Evolutionary conservation across 2,797 vertebrate genomes (phyloP).

Genomic region (Neomorphus geoffroyi): DNA sequence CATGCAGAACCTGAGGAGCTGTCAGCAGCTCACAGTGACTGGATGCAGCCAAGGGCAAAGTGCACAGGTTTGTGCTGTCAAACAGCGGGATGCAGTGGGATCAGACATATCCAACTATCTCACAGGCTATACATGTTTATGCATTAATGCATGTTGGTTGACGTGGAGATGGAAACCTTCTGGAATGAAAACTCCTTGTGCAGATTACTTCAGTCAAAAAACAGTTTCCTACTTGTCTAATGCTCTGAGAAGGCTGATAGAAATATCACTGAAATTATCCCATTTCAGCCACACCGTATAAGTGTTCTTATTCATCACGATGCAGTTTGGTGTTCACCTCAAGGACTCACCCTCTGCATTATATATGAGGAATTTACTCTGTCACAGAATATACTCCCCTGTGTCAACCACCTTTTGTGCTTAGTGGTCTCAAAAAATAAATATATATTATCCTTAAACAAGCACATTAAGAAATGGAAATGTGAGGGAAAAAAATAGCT

Average conservation of each 20-base stretch:
- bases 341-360: neutral
- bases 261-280: neutral
- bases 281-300: neutral
- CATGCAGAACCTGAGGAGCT: fast-evolving
- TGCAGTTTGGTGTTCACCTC: neutral
- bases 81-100: neutral
- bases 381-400: neutral
- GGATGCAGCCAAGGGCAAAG: neutral
- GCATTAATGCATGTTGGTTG: neutral
- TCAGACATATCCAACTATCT: neutral
- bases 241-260: neutral
- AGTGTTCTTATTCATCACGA: neutral
- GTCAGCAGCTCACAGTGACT: neutral
- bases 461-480: neutral
- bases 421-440: neutral
- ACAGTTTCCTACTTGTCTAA: neutral
- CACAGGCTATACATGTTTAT: neutral
- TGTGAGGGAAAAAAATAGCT: neutral
- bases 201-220: neutral
- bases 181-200: neutral
- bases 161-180: neutral
- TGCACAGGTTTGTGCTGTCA: slow-evolving; percentile 1
- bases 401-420: neutral
- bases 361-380: neutral
- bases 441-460: neutral